Evolutionary conservation across 1,140 invertebrate species (phyloP), one percentile per base, ranked within the genome.

Genomic region (Lepidotrigona ventralis): DNA sequence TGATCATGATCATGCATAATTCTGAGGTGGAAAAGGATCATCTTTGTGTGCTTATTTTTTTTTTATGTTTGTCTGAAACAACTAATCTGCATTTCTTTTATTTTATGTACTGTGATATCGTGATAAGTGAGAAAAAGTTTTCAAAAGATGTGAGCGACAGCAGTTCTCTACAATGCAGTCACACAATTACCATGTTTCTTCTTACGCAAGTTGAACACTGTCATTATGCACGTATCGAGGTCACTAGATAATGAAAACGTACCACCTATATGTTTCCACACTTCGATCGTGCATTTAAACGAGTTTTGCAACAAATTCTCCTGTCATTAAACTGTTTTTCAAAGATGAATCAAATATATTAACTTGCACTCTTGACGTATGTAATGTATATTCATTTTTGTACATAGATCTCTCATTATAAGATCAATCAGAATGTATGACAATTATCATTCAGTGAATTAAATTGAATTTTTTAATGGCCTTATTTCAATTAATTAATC

Each of bases 181-280:
- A 72, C 84, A 56, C 80, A 85, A 83, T 83, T 86, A 78, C 33
- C 60, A 54, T 60, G 58, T 79, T 56, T 74, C 68, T 83, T 88
- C 83, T 88, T 88, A 78, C 77, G 80, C 73, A 88, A 88, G 86
- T 60, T 54, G 46, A 54, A 56, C 56, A 23, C 46, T 39, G 29
- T 87, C 72, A 86, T 89, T 89, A 88, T 71, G 15, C 64, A 88
- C 88, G 88, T 29, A 89, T 86, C 69, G 88, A 54, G 81, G 86
- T 54, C 83, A 80, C 12, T 46, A 64, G 58, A 78, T 88, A 86
- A 86, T 84, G 70, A 76, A 89, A 83, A 87, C 70, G 72, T 85
- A 80, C 63, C 79, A 87, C 68, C 60, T 66, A 76, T 83, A 76
- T 12, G 64, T 83, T 85, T 83, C 46, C 64, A 29, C 39, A 29